phyloP scores from a whole-genome alignment of 1,140 invertebrate species.

The Papilio aristodemus region DNA sequence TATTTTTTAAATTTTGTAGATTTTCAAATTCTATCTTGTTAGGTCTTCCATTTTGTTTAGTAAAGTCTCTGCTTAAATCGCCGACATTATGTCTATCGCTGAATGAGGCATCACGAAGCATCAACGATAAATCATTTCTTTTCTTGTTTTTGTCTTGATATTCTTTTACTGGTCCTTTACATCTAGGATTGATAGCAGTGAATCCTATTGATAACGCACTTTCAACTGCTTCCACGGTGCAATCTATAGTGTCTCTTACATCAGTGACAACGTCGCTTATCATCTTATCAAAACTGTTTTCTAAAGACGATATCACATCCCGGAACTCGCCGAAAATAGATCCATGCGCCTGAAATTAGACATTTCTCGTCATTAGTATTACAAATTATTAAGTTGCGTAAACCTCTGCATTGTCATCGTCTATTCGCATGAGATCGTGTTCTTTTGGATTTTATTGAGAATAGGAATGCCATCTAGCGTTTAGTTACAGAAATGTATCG shows the following conservation, averaged over 20 bases:
- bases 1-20: neutral
- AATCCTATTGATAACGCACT: constrained; percentile 49
- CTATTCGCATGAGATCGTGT: no score
- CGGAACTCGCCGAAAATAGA: constrained; percentile 58
- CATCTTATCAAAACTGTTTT: constrained; percentile 60
- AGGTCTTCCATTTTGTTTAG: neutral
- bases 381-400: no score
- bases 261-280: constrained; percentile 60
- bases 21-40: neutral
- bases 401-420: no score
- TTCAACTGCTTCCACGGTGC: constrained; percentile 66
- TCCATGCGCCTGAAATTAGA: constrained; percentile 42
- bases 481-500: no score
- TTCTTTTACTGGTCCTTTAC: constrained; percentile 34
- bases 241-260: constrained; percentile 59
- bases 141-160: neutral
- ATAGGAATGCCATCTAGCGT: no score
- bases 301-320: constrained; percentile 49
- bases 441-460: no score
- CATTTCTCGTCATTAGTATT: neutral
- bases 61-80: neutral
- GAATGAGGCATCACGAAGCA: neutral
- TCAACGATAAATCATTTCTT: neutral
- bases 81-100: neutral
- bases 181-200: constrained; percentile 44